phyloP scores from a whole-genome alignment of 2,113 vertebrate genomes.

The Xiphias gladius region DNA sequence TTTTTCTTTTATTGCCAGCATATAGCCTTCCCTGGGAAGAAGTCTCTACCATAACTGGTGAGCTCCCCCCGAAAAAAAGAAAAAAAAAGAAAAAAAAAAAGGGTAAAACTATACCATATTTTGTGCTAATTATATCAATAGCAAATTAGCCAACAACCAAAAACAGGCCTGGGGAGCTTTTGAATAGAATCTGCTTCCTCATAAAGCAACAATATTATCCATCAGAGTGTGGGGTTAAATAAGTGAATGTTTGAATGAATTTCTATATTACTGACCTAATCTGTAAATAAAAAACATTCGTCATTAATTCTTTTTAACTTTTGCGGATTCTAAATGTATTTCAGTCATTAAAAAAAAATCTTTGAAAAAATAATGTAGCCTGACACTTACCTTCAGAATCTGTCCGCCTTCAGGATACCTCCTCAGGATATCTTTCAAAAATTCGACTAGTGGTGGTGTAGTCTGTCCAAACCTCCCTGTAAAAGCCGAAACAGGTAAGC shows the following conservation, averaged over 20 bases:
- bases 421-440: constrained; percentile 97
- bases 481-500: constrained; percentile 32
- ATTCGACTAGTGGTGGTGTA: constrained; percentile 97
- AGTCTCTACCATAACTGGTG: neutral
- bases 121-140: neutral
- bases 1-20: neutral
- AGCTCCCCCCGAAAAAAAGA: neutral
- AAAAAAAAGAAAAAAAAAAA: neutral
- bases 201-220: too few species aligned
- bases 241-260: neutral
- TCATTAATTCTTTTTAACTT: too few species aligned
- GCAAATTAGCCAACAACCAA: neutral
- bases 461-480: constrained; percentile 98
- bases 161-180: neutral
- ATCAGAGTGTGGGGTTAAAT: neutral
- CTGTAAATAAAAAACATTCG: too few species aligned
- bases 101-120: neutral
- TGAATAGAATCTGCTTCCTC: neutral
- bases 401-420: constrained; percentile 98
- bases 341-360: neutral
- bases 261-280: neutral
- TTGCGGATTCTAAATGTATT: neutral
- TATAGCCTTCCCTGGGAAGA: neutral
- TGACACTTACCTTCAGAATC: constrained; percentile 92
- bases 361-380: neutral